Base-by-base conservation (phyloP, 53 echinoderm and acorn worm genomes). In the Glandiceps talaboti region DNA sequence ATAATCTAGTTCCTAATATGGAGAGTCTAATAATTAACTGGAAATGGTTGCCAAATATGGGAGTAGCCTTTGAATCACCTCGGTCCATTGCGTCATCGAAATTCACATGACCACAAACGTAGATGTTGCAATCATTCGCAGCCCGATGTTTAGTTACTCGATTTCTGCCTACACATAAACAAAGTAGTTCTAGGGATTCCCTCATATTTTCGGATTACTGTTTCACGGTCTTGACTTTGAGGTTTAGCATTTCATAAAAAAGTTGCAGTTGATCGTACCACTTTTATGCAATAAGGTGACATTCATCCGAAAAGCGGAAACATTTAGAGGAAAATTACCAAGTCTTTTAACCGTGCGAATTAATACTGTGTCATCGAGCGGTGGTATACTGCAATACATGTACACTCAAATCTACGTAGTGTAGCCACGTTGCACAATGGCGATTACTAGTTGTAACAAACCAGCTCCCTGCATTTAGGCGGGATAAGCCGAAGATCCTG, bases 371-470 rank as follows among this genome's bases (percentile, higher is more conserved):
- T 6, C 6, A 20, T 45, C 6, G 64, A 20, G 64, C 6, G 64
- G 64, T 45, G 64, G 6, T 6, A 20, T 12, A 12, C 64, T 45
- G 64, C 64, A 20, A 20, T 6, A 45, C 20, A 12, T 20, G 64
- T 12, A 6, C 64, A 20, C 20, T 45, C 64, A 45, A 12, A 6
- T 12, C 64, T 45, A 20, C 64, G 64, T 45, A 45, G 64, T 45
- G 64, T 45, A 45, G 64, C 64, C 64, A 45, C 64, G 64, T 45
- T 45, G 64, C 64, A 45, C 64, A 45, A 45, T 45, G 64, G 64
- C 64, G 64, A 45, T 45, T 20, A 45, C 20, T 20, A 45, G 64
- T 20, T 6, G 20, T 20, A 45, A 45, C 64, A 45, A 45, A 45
- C 64, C 64, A 12, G 6, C 6, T 45, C 64, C 64, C 64, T 45